Base-by-base conservation (phyloP, 2,797 vertebrate species). In the Ibycter americanus region DNA sequence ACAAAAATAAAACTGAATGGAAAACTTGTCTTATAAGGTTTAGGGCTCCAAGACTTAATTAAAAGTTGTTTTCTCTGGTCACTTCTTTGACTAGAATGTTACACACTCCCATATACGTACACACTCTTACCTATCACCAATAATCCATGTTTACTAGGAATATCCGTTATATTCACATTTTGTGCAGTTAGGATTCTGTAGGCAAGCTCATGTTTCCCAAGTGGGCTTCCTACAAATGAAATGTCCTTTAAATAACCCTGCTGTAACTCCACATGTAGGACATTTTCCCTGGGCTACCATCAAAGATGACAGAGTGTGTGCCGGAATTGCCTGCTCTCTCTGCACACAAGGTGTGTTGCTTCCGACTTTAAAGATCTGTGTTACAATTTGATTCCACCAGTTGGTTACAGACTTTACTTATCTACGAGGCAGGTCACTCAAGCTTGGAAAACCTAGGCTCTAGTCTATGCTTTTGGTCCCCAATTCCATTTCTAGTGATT, bases 401-500 rank as follows among this genome's bases (percentile, higher is more conserved):
- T 20, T 51, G 27, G 6, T 70, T 51, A 44, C 5, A 74, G 20
- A 73, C 15, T 65, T 82, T 25, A 71, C 8, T 83, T 61, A 61
- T 2, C n/a, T 56, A 36, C 15, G 15, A 0, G 1, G 34, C 5
- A 40, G 15, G 10, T 38, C 38, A 54, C 12, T 46, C 20, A 18
- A 11, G 27, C 29, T 44, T 65, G 29, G 40, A 80, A 84, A 85
- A 73, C 15, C 25, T n/a, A 55, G 10, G 55, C 22, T 77, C 12
- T 36, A 40, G 15, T n/a, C 27, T 13, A 38, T 26, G 20, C 5
- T 65, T 88, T 36, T 65, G 11, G 25, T 44, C 15, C 17, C 14
- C 17, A 36, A 1, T n/a, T 83, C 12, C 20, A 68, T 80, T 68
- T 61, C 40, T 49, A 62, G 31, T 34, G 23, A 52, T 31, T 52